Percentiles rank a stretch among this genome's conserved stretches.
These are phyloP conservation scores for Dipodomys ordii DNA, from an alignment of 2,113 vertebrate genomes.

Conservation along the genomic window DNA sequence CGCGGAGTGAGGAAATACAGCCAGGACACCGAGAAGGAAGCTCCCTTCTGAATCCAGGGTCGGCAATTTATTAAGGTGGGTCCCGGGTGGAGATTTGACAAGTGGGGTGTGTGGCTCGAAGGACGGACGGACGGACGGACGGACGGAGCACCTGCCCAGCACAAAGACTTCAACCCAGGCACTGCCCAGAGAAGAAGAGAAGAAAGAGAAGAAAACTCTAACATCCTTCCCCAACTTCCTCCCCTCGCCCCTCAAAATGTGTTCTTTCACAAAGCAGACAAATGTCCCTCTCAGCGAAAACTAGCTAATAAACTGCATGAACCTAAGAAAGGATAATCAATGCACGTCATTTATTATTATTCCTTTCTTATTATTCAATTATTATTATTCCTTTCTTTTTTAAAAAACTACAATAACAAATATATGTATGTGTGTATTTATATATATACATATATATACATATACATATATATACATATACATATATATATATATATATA, in stretches of 20 bases:
- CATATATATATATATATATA: neutral
- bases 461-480: neutral
- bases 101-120: too few relatives aligned
- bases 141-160: too few relatives aligned
- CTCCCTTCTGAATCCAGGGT: neutral
- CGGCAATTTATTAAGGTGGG: neutral
- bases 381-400: too few relatives aligned
- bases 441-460: neutral
- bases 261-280: conserved; percentile 22
- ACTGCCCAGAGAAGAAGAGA: too few relatives aligned
- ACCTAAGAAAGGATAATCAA: neutral
- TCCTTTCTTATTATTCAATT: neutral
- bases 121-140: too few relatives aligned
- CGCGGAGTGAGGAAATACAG: neutral
- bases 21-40: neutral
- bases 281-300: neutral
- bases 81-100: neutral
- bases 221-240: neutral
- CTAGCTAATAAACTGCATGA: conserved; percentile 25
- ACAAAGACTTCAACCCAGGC: too few relatives aligned
- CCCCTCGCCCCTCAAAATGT: neutral
- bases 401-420: neutral
- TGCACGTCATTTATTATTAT: neutral
- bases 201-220: neutral
- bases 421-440: neutral